Conservation (phyloP, 2,888 invertebrate genomes). For the Synergus itoensis region DNA sequence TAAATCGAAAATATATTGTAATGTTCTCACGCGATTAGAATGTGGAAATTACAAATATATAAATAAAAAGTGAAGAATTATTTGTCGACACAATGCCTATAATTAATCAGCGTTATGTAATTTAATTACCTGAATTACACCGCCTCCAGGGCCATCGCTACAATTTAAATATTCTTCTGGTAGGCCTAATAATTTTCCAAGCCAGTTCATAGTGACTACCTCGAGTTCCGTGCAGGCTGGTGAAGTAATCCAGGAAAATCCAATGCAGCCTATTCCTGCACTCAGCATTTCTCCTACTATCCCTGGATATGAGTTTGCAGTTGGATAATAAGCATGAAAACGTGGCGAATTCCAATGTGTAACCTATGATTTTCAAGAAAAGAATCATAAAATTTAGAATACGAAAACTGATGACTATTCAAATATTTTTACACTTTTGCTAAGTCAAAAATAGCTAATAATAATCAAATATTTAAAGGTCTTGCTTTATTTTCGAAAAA, state of each 20-base stretch:
- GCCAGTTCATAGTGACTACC: slow-evolving; percentile 95
- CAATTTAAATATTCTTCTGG: slow-evolving; percentile 91
- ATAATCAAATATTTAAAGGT: too few relatives aligned
- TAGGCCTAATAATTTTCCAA: slow-evolving; percentile 90
- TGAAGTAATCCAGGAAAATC: slow-evolving; percentile 93
- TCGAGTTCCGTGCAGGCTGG: slow-evolving; percentile 96
- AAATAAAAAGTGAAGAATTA: background rate
- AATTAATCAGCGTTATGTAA: background rate
- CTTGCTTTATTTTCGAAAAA: too few relatives aligned
- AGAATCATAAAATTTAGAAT: background rate
- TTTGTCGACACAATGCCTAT: background rate
- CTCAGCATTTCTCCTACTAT: slow-evolving; percentile 91
- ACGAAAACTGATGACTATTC: too few relatives aligned
- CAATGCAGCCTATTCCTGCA: slow-evolving; percentile 90
- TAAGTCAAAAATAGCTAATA: too few relatives aligned
- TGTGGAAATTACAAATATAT: too few relatives aligned
- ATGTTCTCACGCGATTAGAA: too few relatives aligned
- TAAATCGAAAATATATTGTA: background rate
- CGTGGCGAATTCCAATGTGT: slow-evolving; percentile 97
- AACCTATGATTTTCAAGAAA: slow-evolving; percentile 78
- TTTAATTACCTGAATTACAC: slow-evolving; percentile 78
- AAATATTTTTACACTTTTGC: too few relatives aligned
- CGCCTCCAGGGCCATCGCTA: slow-evolving; percentile 89
- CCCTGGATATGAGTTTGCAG: slow-evolving; percentile 90
- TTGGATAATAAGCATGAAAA: slow-evolving; percentile 95